A percentile compares a stretch with the other conserved stretches of the same genome.
These are phyloP conservation scores for Caretta caretta DNA, from an alignment of 2,113 vertebrate genomes.

Conservation along the genomic window DNA sequence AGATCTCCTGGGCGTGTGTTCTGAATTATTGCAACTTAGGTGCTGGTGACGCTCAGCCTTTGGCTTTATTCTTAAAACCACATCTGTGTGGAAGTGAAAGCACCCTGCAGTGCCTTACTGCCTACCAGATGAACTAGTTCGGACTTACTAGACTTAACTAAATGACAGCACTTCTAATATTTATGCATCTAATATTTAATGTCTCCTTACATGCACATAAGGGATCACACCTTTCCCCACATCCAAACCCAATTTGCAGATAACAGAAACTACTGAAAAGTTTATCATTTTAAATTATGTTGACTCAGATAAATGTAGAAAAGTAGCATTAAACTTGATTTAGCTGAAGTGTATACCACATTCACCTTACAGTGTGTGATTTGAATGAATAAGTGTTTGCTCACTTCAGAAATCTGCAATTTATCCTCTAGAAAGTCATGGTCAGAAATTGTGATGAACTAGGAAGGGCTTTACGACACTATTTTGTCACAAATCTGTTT, in stretches of 20 bases:
- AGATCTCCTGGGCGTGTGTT: not conserved
- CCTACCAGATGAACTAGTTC: not conserved
- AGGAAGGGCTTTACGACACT: not conserved
- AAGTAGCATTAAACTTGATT: not conserved
- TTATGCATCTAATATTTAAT: not conserved
- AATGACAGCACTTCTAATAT: not conserved
- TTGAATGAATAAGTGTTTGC: not conserved
- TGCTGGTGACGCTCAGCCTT: not conserved
- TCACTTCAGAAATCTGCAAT: not conserved
- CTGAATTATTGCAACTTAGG: not conserved
- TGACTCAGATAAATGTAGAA: not conserved
- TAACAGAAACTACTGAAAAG: not conserved
- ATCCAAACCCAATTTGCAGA: not conserved
- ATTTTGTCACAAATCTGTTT: not conserved
- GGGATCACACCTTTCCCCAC: not conserved
- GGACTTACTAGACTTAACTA: not conserved
- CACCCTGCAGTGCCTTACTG: not conserved
- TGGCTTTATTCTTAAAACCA: not conserved
- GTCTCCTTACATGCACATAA: not conserved
- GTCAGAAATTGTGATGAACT: not conserved
- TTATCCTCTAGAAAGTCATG: not conserved
- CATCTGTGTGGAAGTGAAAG: fast-evolving
- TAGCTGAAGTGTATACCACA: not conserved
- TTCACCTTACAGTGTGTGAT: not conserved
- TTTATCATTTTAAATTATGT: not conserved